Evolutionary conservation across 2,888 invertebrate genomes (phyloP), one percentile per base, ranked within the genome.

Genomic region (Polyploca ridens): DNA sequence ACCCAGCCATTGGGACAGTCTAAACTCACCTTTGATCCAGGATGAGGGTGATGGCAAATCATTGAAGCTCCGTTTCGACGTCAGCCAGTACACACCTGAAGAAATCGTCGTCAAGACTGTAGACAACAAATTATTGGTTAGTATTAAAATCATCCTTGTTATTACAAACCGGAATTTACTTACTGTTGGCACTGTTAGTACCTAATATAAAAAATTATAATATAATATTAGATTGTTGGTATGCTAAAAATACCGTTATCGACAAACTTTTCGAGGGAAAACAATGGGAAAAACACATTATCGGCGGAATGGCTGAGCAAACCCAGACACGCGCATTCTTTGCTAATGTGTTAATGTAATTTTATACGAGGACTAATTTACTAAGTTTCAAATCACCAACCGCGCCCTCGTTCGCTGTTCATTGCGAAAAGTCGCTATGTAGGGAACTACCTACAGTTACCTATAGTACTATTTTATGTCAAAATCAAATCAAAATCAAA

Each of bases 71-170:
- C 96, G 99, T 86, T 99, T 99, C 94, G 99, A 99, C 90, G 99
- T 99, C 78, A 98, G 98, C 85, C 98, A 99, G 93, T 99, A 99
- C 94, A 97, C 97, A 65, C 98, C 98, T 62, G 99, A 99, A 92
- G 99, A 99, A 95, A 99, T 99, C 87, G 98, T 98, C 86, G 99
- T 99, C 74, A 99, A 99, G 95, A 99, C 99, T 73, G 98, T 99
- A 78, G 99, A 99, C 95, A 99, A 99, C 94, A 98, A 98, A 95
- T 95, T 99, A 87, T 95, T 98, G 96, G 98, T 98, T 89, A 96
- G 96, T 91, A 63, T 61, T n/a, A 10, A 19, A 54, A 7, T 54
- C 3, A n/a, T 19, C 19, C 16, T 5, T 16, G 3, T 8, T 1
- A 46, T n/a, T 14, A 46, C 4, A 14, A 5, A 46, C 4, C 14